Evolutionary conservation across 23 tunicate species (phyloP).

Genomic region (Trididemnum nubilum): DNA sequence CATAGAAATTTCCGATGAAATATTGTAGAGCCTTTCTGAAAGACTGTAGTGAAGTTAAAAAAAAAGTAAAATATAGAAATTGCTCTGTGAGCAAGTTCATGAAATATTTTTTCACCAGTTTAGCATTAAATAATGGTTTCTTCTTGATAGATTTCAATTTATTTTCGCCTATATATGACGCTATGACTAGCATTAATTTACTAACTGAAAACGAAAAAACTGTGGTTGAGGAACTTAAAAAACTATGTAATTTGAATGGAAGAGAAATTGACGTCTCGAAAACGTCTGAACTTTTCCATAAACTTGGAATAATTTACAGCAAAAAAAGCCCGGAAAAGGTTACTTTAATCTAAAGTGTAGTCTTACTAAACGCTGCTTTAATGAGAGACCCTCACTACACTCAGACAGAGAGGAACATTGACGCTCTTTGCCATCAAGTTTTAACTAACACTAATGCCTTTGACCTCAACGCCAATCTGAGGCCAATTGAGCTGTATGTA

Average conservation of each 20-base stretch:
- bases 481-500: neutral
- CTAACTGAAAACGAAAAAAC: neutral
- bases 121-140: too few species aligned
- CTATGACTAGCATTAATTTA: neutral
- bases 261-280: neutral
- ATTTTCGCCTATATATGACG: too few species aligned
- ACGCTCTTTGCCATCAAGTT: neutral
- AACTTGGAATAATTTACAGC: slow-evolving; percentile 31
- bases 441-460: neutral
- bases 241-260: neutral
- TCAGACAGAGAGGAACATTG: neutral
- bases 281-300: slow-evolving; percentile 11
- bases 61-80: too few species aligned
- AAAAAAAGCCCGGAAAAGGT: slow-evolving; percentile 23
- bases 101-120: too few species aligned
- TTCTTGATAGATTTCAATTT: too few species aligned
- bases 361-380: slow-evolving; percentile 24
- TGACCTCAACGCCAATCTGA: neutral
- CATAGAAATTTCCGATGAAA: too few species aligned
- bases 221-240: neutral
- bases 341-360: slow-evolving; percentile 21
- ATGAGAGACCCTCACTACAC: slow-evolving; percentile 10
- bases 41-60: too few species aligned
- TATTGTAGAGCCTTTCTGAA: too few species aligned
- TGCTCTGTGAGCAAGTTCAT: too few species aligned